Base-by-base conservation (phyloP, 1,140 invertebrate species). In the Trachymyrmex septentrionalis region DNA sequence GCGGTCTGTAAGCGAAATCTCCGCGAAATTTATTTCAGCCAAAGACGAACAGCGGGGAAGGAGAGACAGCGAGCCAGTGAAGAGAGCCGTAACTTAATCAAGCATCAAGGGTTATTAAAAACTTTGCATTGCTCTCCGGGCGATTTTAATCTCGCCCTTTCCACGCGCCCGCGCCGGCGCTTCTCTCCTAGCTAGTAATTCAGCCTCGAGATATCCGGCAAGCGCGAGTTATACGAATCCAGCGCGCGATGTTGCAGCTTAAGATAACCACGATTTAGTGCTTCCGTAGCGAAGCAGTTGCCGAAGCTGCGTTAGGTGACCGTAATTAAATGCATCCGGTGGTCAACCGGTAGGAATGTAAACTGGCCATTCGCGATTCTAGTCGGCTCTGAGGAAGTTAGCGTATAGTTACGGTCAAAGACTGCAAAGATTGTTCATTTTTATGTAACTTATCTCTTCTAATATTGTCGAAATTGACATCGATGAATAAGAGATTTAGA, bases 71-170 rank as follows among this genome's bases (percentile, higher is more conserved):
- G 84, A 88, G 59, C 77, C 73, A 85, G 85, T 76, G 67, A 87
- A 86, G 86, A 89, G 84, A 89, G 81, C 86, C 88, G 86, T 92
- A 93, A 94, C 91, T 94, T 93, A 92, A 94, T 94, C 91, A 94
- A 92, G 91, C 90, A 93, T 93, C 90, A 93, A 93, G 90, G 87
- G 92, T 93, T 93, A 93, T 93, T 93, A 94, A 94, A 95, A 94
- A 94, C 90, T 93, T 93, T 92, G 87, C 91, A 92, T 92, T 91
- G 88, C 88, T 92, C 89, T 90, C 88, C 87, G 85, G 92, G 91
- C 87, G 89, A 93, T 94, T 94, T 94, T 94, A 94, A 95, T 94
- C 92, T 94, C 80, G 88, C 85, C 81, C 75, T 69, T 63, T 57
- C 69, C 72, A 64, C n/a, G 73, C 87, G 59, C 67, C 44, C 34